Evolutionary conservation across 2,797 vertebrate genomes (phyloP), one percentile per base, ranked within the genome.

Genomic region (Sarcophilus harrisii): DNA sequence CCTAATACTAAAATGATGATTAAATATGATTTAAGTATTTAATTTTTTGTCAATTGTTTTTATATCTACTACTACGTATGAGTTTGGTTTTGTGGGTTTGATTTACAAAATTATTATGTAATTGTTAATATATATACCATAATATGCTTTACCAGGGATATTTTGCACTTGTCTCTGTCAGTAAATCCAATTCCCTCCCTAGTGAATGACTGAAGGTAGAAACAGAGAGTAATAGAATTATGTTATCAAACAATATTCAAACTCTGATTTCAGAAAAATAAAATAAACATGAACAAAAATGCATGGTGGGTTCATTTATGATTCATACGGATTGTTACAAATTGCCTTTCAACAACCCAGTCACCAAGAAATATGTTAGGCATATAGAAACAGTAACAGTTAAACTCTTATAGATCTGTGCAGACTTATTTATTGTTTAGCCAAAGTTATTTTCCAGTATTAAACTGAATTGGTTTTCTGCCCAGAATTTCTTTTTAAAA

Each of bases 11-110:
- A 87, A 91, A 93, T 92, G 21, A 90, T 91, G 28, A 38, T 45
- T 94, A 95, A 58, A 93, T 90, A 73, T 52, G 94, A 92, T 89
- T 11, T 24, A 59, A 90, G 32, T 57, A 96, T 60, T 59, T 93
- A 94, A 95, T 91, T 0, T 97, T 96, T 94, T 94, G 16, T 52
- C 95, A 92, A 29, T 96, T 95, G 38, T 95, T 96, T 93, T 96
- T 54, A 57, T 93, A 73, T 10, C 21, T 62, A 45, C n/a, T 59
- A 38, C 0, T 11, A 89, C 38, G 59, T 90, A 58, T 0, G 18
- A 87, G n/a, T 90, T 54, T 96, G 92, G 94, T 94, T 93, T 59
- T 93, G 87, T 90, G 0, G 6, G 89, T 57, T 30, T 91, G 30
- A 90, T 95, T 96, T 93, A 60, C 10, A 21, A 29, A 93, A 95